Percentiles rank a stretch among this genome's conserved stretches.
These are phyloP conservation scores for Nephrotoma appendiculata DNA, from an alignment of 2,888 invertebrate species.

Conservation along the genomic window DNA sequence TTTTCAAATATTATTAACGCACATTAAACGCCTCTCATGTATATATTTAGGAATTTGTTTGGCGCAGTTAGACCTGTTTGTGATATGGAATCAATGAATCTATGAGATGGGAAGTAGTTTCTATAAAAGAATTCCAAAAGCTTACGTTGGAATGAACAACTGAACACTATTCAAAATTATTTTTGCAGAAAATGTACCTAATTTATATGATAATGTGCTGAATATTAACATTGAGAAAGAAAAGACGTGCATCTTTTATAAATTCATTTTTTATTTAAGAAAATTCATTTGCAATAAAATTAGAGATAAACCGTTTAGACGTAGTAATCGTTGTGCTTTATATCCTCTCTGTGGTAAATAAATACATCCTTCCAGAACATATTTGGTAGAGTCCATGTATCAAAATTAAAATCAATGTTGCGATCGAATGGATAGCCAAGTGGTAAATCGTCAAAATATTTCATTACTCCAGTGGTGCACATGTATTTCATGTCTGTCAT, in stretches of 20 bases:
- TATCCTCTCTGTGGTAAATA: not conserved
- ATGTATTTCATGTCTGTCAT: not conserved
- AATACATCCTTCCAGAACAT: constrained; percentile 29
- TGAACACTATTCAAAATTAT: too few relatives aligned
- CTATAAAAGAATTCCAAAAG: too few relatives aligned
- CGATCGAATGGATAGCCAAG: constrained; percentile 35
- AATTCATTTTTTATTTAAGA: not conserved
- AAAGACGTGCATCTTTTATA: not conserved
- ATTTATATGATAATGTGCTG: too few relatives aligned
- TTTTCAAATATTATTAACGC: too few relatives aligned
- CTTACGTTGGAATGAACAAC: too few relatives aligned
- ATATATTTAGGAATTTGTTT: too few relatives aligned
- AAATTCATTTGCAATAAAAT: not conserved
- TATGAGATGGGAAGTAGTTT: too few relatives aligned
- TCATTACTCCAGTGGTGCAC: constrained; percentile 17
- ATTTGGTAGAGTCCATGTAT: constrained; percentile 21
- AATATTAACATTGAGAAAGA: too few relatives aligned
- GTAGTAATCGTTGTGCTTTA: not conserved
- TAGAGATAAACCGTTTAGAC: not conserved
- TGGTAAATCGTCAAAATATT: constrained; percentile 35
- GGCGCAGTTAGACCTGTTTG: too few relatives aligned
- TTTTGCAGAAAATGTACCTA: too few relatives aligned
- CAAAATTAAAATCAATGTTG: constrained; percentile 23
- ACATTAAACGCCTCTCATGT: too few relatives aligned
- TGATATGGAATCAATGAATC: too few relatives aligned